Evolutionary conservation across 2,888 invertebrate genomes (phyloP).

Genomic region (Rapana venosa): DNA sequence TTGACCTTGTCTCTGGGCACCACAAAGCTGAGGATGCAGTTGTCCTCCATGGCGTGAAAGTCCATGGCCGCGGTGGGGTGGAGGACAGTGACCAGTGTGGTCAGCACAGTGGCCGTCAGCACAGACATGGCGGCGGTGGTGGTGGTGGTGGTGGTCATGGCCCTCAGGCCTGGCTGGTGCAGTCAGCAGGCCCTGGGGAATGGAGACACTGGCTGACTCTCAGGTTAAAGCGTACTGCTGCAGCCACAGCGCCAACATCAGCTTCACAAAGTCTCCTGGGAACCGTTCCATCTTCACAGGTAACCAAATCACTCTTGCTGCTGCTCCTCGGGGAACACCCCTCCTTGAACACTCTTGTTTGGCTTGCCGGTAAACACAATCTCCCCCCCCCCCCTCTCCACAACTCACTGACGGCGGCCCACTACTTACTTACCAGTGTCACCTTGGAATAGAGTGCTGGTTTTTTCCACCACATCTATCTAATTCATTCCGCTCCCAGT

Average conservation of each 20-base stretch:
- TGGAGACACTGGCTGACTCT: not conserved
- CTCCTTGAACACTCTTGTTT: not conserved
- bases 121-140: not conserved
- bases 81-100: conserved; percentile 22
- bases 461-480: too few relatives aligned
- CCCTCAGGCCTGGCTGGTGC: not conserved
- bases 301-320: not conserved
- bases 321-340: not conserved
- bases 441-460: not conserved
- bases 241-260: not conserved
- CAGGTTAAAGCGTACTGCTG: conserved; percentile 2
- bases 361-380: not conserved
- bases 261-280: not conserved
- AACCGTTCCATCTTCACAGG: not conserved
- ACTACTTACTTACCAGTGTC: not conserved
- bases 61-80: conserved; percentile 1
- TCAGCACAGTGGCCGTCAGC: not conserved
- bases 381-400: not conserved
- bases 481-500: too few relatives aligned
- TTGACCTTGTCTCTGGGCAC: conserved; percentile 68
- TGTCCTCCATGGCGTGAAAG: conserved; percentile 52
- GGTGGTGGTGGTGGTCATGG: not conserved
- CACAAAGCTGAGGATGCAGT: conserved; percentile 64
- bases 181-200: not conserved
- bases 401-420: not conserved